phyloP scores from a whole-genome alignment of 2,113 vertebrate genomes.

The Salvelinus namaycush region DNA sequence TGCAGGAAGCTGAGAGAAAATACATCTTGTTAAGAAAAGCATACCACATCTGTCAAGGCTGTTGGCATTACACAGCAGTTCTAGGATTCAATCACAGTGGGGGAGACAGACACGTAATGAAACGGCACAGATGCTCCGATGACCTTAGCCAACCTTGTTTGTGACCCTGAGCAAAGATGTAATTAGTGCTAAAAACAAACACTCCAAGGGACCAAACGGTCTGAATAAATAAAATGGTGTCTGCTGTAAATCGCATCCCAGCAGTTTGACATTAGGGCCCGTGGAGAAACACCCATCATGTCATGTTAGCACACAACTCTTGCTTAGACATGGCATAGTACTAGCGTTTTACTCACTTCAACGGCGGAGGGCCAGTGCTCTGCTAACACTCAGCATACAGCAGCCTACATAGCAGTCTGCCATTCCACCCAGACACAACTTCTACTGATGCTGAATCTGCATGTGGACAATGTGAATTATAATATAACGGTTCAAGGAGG shows the following conservation, averaged over 20 bases:
- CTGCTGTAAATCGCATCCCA: neutral
- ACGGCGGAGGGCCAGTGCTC: neutral
- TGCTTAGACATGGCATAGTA: neutral
- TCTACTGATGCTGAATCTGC: neutral
- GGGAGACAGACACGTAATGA: neutral
- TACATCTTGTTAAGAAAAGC: neutral
- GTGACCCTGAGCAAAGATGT: neutral
- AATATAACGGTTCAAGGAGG: neutral
- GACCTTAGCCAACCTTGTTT: neutral
- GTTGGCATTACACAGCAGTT: neutral
- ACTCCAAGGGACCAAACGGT: neutral
- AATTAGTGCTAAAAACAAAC: constrained; percentile 3
- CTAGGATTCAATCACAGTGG: neutral
- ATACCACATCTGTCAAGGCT: neutral
- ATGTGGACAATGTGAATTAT: neutral
- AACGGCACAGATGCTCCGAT: neutral
- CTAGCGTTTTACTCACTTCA: neutral
- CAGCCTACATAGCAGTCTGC: too few species aligned
- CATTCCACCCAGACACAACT: neutral
- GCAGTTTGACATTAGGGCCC: neutral
- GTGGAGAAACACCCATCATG: neutral
- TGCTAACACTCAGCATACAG: neutral
- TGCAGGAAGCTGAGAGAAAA: neutral
- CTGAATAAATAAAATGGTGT: neutral
- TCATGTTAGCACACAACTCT: neutral